A percentile compares a stretch with the other conserved stretches of the same genome.
phyloP scores from a whole-genome alignment of 2,888 invertebrate species.

The Chymomyza caudatula region DNA sequence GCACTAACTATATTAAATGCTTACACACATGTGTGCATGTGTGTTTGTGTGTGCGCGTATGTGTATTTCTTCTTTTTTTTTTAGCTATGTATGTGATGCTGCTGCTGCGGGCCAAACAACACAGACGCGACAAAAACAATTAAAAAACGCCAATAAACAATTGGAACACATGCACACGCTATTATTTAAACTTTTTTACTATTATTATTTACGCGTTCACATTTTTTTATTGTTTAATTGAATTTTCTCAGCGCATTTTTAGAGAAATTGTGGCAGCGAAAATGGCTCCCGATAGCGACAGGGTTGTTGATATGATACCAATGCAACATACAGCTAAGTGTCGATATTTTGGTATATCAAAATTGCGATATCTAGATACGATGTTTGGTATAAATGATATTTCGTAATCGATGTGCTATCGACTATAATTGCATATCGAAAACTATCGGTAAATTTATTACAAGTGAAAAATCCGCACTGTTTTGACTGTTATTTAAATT shows the following conservation, averaged over 20 bases:
- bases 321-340: background rate
- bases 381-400: background rate
- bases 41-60: constrained; percentile 32
- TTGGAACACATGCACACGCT: constrained; percentile 45
- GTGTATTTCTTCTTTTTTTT: constrained; percentile 13
- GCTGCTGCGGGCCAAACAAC: constrained; percentile 48
- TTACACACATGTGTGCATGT: constrained; percentile 37
- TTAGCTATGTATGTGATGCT: constrained; percentile 52
- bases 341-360: background rate
- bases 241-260: constrained; percentile 34
- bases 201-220: background rate
- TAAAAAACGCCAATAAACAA: constrained; percentile 39
- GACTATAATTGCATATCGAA: background rate
- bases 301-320: constrained; percentile 28
- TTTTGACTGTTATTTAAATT: background rate
- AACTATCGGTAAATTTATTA: background rate
- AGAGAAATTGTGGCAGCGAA: background rate
- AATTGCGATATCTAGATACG: too few relatives aligned
- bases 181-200: constrained; percentile 25
- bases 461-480: too few relatives aligned
- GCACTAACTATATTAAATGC: constrained; percentile 56
- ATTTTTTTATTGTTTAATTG: constrained; percentile 37
- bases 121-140: constrained; percentile 36
- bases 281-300: constrained; percentile 42
- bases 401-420: background rate